Conservation (phyloP, 2,113 vertebrate genomes). For the Phodopus roborovskii region DNA sequence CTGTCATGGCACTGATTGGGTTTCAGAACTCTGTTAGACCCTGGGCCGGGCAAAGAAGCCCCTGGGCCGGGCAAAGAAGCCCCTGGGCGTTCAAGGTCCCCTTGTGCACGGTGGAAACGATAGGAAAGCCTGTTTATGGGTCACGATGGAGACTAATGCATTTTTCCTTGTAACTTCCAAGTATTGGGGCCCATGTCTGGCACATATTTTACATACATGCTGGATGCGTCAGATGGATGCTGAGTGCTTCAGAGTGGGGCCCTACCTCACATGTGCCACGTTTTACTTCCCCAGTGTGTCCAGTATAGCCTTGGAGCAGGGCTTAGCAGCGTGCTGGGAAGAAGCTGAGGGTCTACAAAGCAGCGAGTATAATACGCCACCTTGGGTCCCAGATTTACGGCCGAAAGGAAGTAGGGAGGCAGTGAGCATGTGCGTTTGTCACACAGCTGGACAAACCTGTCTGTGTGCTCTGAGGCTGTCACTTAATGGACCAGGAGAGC, state of each 20-base stretch:
- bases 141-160: neutral
- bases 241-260: neutral
- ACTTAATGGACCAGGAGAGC: neutral
- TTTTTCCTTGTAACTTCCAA: neutral
- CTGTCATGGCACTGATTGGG: no score
- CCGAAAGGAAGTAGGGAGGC: neutral
- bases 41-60: neutral
- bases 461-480: neutral
- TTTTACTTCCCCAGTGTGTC: neutral
- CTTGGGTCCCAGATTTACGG: neutral
- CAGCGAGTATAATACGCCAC: neutral
- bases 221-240: neutral
- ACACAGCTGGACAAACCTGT: neutral
- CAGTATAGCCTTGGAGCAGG: neutral
- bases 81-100: neutral
- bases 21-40: neutral
- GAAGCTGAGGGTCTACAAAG: neutral
- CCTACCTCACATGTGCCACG: neutral
- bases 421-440: neutral
- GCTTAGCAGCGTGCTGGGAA: neutral
- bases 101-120: neutral
- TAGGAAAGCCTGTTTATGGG: neutral
- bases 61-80: neutral
- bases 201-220: no score
- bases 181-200: neutral